Conservation (phyloP, 2,797 vertebrate genomes). For the Crax fasciolata region DNA sequence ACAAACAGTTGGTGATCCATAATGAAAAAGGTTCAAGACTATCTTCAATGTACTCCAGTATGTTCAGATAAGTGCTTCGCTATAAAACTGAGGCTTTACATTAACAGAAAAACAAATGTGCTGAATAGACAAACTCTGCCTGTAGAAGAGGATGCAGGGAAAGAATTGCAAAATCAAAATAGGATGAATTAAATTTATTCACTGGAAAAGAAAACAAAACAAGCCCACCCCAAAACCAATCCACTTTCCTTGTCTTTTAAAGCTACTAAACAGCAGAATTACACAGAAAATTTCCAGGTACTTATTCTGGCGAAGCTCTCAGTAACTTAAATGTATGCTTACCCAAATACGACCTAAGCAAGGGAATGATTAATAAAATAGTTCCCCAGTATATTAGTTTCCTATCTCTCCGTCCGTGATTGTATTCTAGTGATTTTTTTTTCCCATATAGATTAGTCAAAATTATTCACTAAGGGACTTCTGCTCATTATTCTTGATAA, state of each 20-base stretch:
- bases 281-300: background rate
- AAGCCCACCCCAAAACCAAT: background rate
- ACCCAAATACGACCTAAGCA: background rate
- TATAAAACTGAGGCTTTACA: background rate
- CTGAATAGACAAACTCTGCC: background rate
- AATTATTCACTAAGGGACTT: background rate
- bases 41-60: background rate
- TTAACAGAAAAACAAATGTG: background rate
- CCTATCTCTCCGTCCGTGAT: background rate
- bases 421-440: background rate
- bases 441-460: background rate
- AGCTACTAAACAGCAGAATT: background rate
- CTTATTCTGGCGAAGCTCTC: background rate
- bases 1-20: background rate
- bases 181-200: background rate
- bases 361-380: background rate
- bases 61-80: background rate
- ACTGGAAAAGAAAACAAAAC: background rate
- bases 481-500: rapidly evolving
- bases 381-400: background rate
- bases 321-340: background rate
- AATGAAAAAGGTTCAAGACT: background rate
- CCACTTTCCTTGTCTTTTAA: background rate
- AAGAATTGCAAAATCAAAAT: background rate
- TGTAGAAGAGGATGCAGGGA: background rate